Percentiles rank a stretch among this genome's conserved stretches.
Conservation (phyloP, 2,797 vertebrate genomes). For the Hydrocynus forskahlii region DNA sequence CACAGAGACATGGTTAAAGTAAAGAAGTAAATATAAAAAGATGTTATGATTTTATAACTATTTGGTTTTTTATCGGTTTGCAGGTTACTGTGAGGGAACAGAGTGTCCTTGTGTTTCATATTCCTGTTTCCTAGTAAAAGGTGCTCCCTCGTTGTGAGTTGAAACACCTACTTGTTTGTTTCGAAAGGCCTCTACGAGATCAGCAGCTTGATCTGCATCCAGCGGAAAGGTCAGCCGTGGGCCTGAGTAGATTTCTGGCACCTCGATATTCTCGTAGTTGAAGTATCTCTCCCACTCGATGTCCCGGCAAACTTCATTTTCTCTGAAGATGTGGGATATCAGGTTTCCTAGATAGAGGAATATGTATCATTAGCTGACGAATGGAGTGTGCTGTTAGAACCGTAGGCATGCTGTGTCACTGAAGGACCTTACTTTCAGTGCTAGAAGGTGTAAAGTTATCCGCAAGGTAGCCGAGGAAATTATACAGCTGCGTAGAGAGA, state of each 20-base stretch:
- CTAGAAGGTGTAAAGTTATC: slow-evolving; percentile 88
- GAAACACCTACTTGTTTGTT: slow-evolving; percentile 85
- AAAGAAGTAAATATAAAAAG: not conserved
- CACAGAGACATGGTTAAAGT: not conserved
- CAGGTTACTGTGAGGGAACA: no score
- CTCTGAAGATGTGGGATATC: slow-evolving; percentile 88
- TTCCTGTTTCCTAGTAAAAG: no score
- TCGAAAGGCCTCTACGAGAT: slow-evolving; percentile 92
- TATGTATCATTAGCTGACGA: not conserved
- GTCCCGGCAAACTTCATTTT: slow-evolving; percentile 80
- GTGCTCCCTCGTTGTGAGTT: not conserved
- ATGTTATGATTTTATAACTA: no score
- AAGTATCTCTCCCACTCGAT: slow-evolving; percentile 82
- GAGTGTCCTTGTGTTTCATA: no score
- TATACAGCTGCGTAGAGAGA: slow-evolving; percentile 82
- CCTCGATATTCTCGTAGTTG: slow-evolving; percentile 83
- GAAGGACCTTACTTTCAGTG: slow-evolving; percentile 84
- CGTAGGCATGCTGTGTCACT: not conserved
- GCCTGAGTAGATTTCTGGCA: slow-evolving; percentile 86
- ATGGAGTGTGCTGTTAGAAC: not conserved
- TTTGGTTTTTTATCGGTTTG: no score
- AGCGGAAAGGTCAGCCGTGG: slow-evolving; percentile 90
- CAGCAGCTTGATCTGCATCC: slow-evolving; percentile 81
- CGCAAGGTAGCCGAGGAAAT: slow-evolving; percentile 94
- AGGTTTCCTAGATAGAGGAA: slow-evolving; percentile 81